phyloP scores from a whole-genome alignment of 2,888 invertebrate genomes.

The Teleiodes luculella region DNA sequence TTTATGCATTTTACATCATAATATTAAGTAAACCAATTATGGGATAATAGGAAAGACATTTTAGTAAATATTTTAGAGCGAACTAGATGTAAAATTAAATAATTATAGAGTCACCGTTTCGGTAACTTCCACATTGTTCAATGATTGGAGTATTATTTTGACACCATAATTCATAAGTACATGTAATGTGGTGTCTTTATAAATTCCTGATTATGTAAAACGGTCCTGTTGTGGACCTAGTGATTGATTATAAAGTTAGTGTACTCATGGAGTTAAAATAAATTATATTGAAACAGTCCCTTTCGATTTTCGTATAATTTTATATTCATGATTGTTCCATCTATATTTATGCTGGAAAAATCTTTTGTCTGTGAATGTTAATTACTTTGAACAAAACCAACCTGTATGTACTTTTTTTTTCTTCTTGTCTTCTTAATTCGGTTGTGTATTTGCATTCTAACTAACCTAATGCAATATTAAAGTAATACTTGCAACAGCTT shows the following conservation, averaged over 20 bases:
- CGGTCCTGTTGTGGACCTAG: background rate
- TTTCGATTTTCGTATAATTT: too few relatives aligned
- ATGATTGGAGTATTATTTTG: background rate
- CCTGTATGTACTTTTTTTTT: background rate
- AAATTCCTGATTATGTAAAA: background rate
- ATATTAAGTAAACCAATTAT: conserved; percentile 22
- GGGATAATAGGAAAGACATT: conserved; percentile 35
- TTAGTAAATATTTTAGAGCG: conserved; percentile 29
- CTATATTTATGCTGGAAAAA: too few relatives aligned
- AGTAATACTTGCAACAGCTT: background rate
- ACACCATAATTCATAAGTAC: background rate
- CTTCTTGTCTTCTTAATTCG: conserved; percentile 11
- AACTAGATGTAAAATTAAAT: conserved; percentile 3
- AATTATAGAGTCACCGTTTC: background rate
- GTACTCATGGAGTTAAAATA: too few relatives aligned
- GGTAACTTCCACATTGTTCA: background rate
- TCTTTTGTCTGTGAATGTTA: too few relatives aligned
- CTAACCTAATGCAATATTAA: conserved; percentile 5
- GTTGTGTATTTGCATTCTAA: conserved; percentile 12
- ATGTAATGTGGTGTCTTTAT: background rate
- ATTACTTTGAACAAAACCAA: too few relatives aligned
- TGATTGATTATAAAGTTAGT: background rate
- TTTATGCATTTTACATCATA: conserved; percentile 33
- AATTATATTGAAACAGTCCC: too few relatives aligned
- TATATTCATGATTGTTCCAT: too few relatives aligned